Conservation (phyloP, 2,113 vertebrate genomes). For the Tragelaphus imberbis region DNA sequence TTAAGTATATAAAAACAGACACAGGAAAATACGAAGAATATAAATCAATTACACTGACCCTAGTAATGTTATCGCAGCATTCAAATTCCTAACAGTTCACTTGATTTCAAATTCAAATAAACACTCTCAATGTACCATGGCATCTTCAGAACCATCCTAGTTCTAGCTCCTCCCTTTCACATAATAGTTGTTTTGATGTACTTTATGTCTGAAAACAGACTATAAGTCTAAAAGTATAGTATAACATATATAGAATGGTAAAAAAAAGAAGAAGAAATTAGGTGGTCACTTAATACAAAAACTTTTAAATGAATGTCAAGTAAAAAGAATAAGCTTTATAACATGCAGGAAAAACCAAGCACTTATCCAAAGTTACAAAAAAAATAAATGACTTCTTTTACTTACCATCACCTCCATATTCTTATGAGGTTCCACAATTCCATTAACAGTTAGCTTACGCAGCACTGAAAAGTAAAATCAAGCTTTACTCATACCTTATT, state of each 20-base stretch:
- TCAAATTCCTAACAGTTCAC: not conserved
- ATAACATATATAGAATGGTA: not conserved
- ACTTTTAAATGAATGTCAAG: not conserved
- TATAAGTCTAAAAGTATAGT: not conserved
- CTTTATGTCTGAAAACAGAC: not conserved
- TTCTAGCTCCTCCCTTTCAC: not conserved
- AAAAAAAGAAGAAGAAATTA: not conserved
- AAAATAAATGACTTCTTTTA: slow-evolving; percentile 21
- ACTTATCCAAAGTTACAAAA: slow-evolving; percentile 1
- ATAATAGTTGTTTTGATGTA: not conserved
- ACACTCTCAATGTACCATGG: not conserved
- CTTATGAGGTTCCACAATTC: slow-evolving; percentile 93
- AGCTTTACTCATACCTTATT: not conserved
- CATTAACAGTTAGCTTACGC: slow-evolving; percentile 95
- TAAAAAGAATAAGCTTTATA: not conserved
- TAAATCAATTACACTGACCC: not conserved
- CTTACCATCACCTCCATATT: slow-evolving; percentile 96
- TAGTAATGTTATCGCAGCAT: not conserved
- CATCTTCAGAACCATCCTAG: not conserved
- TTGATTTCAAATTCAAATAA: slow-evolving; percentile 27
- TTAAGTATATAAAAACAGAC: slow-evolving; percentile 19
- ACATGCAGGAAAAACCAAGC: slow-evolving; percentile 10
- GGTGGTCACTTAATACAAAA: not conserved
- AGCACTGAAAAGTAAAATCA: slow-evolving; percentile 83
- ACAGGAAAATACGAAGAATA: not conserved